Conservation (phyloP, 2,888 invertebrate species). For the Phaonia tiefii region DNA sequence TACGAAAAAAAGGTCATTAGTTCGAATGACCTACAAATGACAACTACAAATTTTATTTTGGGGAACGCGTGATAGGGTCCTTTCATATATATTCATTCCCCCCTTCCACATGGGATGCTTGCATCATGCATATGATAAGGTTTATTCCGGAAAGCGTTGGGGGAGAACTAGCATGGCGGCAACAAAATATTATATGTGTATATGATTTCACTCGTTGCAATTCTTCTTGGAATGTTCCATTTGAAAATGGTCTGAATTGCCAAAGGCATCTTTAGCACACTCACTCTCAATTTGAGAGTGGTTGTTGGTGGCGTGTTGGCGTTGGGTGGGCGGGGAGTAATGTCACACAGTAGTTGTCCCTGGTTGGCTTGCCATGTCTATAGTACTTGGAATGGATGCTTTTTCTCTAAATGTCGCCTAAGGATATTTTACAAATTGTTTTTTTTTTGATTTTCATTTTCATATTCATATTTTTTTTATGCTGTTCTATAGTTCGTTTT, state of each 20-base stretch:
- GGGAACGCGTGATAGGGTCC: no score
- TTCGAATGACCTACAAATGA: slow-evolving; percentile 52
- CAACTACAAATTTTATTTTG: no score
- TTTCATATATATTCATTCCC: no score
- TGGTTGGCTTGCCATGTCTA: no score
- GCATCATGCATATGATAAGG: slow-evolving; percentile 37
- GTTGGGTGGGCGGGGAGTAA: no score
- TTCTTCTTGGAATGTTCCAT: neutral
- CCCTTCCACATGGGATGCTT: neutral
- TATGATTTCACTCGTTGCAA: neutral
- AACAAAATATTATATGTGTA: slow-evolving; percentile 32
- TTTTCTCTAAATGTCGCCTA: slow-evolving; percentile 62
- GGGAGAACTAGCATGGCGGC: no score
- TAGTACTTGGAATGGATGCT: slow-evolving; percentile 26
- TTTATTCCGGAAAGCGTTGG: slow-evolving; percentile 20
- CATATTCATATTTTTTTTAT: no score
- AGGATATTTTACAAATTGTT: slow-evolving; percentile 40
- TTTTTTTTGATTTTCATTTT: slow-evolving; percentile 29
- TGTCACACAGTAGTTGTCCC: no score
- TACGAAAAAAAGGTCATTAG: slow-evolving; percentile 61
- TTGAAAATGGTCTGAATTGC: neutral
- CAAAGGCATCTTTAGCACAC: slow-evolving; percentile 3
- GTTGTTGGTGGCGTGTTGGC: no score
- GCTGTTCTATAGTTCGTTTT: slow-evolving; percentile 22
- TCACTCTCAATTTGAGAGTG: slow-evolving; percentile 7